These are phyloP conservation scores for Lipotes vexillifer DNA, from an alignment of 2,113 vertebrate genomes.

Conservation along the genomic window DNA sequence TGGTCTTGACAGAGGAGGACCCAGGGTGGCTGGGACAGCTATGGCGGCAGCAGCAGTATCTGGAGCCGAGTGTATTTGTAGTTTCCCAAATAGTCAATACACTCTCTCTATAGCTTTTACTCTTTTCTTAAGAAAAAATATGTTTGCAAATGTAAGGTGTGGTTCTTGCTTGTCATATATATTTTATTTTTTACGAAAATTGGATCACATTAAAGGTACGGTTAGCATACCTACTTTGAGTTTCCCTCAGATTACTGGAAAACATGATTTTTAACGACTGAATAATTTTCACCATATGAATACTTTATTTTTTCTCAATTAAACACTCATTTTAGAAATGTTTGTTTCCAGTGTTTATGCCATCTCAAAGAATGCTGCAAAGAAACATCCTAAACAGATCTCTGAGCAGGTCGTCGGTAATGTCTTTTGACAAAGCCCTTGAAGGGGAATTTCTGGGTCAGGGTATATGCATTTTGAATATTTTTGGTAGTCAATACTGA, in stretches of 20 bases:
- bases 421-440: not conserved
- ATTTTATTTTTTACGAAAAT: not conserved
- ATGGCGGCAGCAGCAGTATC: accelerated
- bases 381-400: not conserved
- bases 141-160: not conserved
- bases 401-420: not conserved
- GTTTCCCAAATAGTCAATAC: not conserved
- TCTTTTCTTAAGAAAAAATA: not conserved
- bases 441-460: not conserved
- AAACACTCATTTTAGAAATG: not conserved
- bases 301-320: not conserved
- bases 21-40: not conserved
- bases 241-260: not conserved
- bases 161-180: not conserved
- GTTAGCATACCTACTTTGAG: not conserved
- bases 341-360: not conserved
- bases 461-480: not conserved
- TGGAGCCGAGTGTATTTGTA: accelerated
- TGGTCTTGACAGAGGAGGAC: not conserved
- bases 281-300: not conserved
- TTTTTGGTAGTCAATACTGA: not conserved
- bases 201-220: not conserved
- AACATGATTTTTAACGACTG: not conserved
- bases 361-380: not conserved
- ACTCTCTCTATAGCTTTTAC: not conserved